Base-by-base conservation (phyloP, 2,888 invertebrate species). In the Callyntrura guangdongensis region DNA sequence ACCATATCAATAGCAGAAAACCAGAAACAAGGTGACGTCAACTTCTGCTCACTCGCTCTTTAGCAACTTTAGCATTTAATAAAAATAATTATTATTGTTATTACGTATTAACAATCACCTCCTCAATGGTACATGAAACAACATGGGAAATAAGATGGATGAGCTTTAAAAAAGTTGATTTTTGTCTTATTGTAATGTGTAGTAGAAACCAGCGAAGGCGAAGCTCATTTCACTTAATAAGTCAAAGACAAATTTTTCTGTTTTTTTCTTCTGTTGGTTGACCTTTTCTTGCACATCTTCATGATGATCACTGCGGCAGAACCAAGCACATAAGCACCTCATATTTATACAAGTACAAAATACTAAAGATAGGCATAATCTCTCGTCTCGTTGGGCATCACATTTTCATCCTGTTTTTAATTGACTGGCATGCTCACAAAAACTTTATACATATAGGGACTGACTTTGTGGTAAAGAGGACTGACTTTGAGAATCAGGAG, bases 21-120 rank as follows among this genome's bases (percentile, higher is more conserved):
- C 69, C 69, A 69, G 45, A 69, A 69, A 69, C 69, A 69, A 69
- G 69, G 69, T 69, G 69, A 69, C 69, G 69, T 69, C 69, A 69
- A 69, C 69, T n/a, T 17, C 9, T 25, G 14, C 53, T 53, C 11
- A 14, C n/a, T 53, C 8, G n/a, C 53, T 9, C 17, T 36, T 69
- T 45, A 45, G 36, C 69, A 36, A 11, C 45, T 69, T 69, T n/a
- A 36, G 45, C 12, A 45, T 36, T 27, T 14, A 53, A 3, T 36
- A 69, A 69, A 1, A 69, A 69, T 45, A 69, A 69, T 45, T 9
- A 45, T 36, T 36, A 69, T 45, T 69, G 53, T 12, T n/a, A 53
- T 53, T 2, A 9, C 11, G 14, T 14, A 36, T 69, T 69, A 45
- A 6, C 64, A 64, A 64, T 69, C 36, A 69, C 12, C 45, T 17